Percentiles rank a stretch among this genome's conserved stretches.
Conservation (phyloP, 2,797 vertebrate genomes). For the Hafferia zeledoni region DNA sequence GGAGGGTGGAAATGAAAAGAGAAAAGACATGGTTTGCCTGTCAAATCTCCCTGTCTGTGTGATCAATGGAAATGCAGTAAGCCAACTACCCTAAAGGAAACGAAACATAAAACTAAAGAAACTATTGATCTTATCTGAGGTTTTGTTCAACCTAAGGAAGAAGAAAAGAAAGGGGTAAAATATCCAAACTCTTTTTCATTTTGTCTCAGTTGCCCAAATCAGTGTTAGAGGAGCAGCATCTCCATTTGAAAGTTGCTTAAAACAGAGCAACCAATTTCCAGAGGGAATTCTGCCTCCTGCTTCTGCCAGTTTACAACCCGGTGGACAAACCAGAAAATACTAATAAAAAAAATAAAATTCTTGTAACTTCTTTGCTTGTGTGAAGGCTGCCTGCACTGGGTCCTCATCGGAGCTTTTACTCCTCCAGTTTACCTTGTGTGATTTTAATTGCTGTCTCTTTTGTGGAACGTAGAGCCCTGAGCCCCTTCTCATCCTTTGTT, state of each 20-base stretch:
- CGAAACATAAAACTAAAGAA: slow-evolving; percentile 63
- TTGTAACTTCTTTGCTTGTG: not conserved
- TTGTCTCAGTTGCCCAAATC: not conserved
- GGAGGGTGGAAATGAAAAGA: not conserved
- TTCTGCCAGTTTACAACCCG: not conserved
- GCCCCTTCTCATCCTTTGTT: not conserved
- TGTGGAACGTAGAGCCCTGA: not conserved
- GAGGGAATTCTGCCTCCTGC: not conserved
- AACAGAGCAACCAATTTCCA: not conserved
- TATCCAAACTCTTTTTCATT: not conserved
- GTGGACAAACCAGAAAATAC: not conserved
- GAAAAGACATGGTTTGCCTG: slow-evolving; percentile 48
- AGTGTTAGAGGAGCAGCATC: not conserved
- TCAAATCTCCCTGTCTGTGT: slow-evolving; percentile 35
- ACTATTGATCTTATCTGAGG: slow-evolving; percentile 55
- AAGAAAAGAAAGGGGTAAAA: not conserved
- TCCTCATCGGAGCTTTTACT: rapidly evolving
- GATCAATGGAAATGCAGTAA: slow-evolving; percentile 71
- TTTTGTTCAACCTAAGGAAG: slow-evolving; percentile 51
- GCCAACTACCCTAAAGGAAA: slow-evolving; percentile 55
- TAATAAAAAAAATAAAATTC: not conserved
- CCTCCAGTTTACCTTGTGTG: not conserved
- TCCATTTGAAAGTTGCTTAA: not conserved
- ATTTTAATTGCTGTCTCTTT: not conserved
- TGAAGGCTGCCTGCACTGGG: not conserved